Percentiles rank a stretch among this genome's conserved stretches.
phyloP scores from a whole-genome alignment of 2,797 vertebrate species.

The Acipenser ruthenus region DNA sequence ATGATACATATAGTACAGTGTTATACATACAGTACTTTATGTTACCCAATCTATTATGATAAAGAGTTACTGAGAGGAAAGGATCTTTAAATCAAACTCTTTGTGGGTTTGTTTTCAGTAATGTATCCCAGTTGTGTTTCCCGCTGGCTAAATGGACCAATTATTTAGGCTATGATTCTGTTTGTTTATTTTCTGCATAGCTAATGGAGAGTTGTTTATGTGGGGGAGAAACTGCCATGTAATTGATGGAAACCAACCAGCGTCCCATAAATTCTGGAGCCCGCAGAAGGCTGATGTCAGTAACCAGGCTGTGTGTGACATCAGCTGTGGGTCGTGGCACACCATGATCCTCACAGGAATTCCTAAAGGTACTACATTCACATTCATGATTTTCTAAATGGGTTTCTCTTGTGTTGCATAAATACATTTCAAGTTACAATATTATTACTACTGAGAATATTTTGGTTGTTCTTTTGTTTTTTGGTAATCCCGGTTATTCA shows the following conservation, averaged over 20 bases:
- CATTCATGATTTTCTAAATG: neutral
- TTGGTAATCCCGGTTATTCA: too few species aligned
- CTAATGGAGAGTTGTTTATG: conserved; percentile 52
- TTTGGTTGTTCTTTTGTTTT: too few species aligned
- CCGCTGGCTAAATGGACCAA: neutral
- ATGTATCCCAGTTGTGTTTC: conserved; percentile 10
- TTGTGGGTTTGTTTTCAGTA: neutral
- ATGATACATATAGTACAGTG: too few species aligned
- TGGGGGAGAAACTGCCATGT: conserved; percentile 50
- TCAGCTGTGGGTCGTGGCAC: conserved; percentile 43
- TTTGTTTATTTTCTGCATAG: conserved; percentile 32
- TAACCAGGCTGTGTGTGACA: conserved; percentile 37
- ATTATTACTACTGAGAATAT: too few species aligned
- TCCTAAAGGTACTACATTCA: conserved; percentile 27
- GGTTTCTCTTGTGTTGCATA: too few species aligned
- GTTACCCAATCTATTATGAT: neutral
- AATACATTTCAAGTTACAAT: too few species aligned
- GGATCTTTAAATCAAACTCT: neutral
- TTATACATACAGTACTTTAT: too few species aligned
- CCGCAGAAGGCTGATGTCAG: conserved; percentile 41
- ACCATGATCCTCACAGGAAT: conserved; percentile 34
- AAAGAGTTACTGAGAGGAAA: neutral
- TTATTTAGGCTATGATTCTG: conserved; percentile 22
- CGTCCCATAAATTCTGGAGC: conserved; percentile 48
- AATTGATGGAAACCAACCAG: conserved; percentile 43